Conservation (phyloP, 2,113 vertebrate genomes). For the Cygnus atratus region DNA sequence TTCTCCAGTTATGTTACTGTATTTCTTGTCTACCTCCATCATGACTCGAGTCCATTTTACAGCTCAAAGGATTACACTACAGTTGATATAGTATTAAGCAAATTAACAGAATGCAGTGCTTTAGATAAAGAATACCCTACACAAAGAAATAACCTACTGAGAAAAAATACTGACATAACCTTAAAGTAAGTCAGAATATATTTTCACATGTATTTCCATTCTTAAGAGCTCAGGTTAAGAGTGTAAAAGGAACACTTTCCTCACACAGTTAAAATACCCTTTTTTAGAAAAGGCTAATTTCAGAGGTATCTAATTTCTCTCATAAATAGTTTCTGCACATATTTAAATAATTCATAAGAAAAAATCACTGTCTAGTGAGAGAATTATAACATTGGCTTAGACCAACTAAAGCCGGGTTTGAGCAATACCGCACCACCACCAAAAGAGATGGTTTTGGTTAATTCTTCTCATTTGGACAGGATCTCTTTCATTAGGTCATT, state of each 20-base stretch:
- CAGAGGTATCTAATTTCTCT: neutral
- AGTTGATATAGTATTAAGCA: neutral
- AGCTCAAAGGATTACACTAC: neutral
- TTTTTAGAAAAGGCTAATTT: neutral
- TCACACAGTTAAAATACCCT: neutral
- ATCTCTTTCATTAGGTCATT: neutral
- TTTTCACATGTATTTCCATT: neutral
- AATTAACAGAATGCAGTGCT: neutral
- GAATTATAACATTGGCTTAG: neutral
- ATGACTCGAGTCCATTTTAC: neutral
- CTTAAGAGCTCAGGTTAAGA: neutral
- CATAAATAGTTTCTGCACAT: neutral
- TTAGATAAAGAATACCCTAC: neutral
- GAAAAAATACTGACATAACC: neutral
- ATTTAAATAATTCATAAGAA: slow-evolving; percentile 19
- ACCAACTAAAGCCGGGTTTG: neutral
- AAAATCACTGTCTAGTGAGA: neutral
- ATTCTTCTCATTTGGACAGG: neutral
- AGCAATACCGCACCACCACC: neutral
- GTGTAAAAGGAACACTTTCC: neutral
- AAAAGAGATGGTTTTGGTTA: neutral
- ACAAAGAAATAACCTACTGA: neutral
- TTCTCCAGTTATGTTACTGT: neutral
- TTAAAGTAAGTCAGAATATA: neutral
- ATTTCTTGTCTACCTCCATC: neutral